Base-by-base conservation (phyloP, 1,140 invertebrate species). In the Leucophenga varia region DNA sequence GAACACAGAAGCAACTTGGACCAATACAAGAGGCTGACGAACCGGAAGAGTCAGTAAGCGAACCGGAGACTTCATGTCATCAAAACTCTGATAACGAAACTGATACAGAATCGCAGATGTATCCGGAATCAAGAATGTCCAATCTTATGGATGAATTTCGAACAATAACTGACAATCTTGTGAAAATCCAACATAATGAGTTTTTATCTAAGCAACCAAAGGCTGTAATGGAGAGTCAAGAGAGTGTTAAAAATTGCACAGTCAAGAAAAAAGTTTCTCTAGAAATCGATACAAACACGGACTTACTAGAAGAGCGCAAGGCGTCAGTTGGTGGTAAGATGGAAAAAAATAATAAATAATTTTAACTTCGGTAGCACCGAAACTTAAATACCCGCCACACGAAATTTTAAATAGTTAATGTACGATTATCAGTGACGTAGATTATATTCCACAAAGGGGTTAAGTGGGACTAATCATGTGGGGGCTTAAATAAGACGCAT, bases 101-200 rank as follows among this genome's bases (percentile, higher is more conserved):
- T 31, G 84, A 87, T 59, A 78, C 78, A 20, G 73, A 75, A 43
- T 70, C 64, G 3, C 83, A 84, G 59, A 79, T n/a, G n/a, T n/a
- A n/a, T n/a, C n/a, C n/a, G n/a, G n/a, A n/a, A n/a, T n/a, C n/a
- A n/a, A n/a, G n/a, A n/a, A n/a, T n/a, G n/a, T n/a, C n/a, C n/a
- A 80, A 82, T 49, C 81, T 81, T 34, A 87, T 90, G 80, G 82
- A 81, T 36, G 83, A 84, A 58, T 87, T 90, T 61, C 81, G 81
- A 49, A 74, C 79, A 46, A 84, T 85, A 55, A 89, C 86, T 43
- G 86, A 90, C 73, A 76, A 79, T 45, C 57, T 87, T 20, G 80
- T 88, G 47, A 64, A 77, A 48, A 76, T 79, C 3, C 78, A 80
- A 49, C 81, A 81, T 68, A 76, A 81, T 50, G 80, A 82, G 49